Evolutionary conservation across 1,140 invertebrate genomes (phyloP), one percentile per base, ranked within the genome.

Genomic region (Atopsyche davidsoni): DNA sequence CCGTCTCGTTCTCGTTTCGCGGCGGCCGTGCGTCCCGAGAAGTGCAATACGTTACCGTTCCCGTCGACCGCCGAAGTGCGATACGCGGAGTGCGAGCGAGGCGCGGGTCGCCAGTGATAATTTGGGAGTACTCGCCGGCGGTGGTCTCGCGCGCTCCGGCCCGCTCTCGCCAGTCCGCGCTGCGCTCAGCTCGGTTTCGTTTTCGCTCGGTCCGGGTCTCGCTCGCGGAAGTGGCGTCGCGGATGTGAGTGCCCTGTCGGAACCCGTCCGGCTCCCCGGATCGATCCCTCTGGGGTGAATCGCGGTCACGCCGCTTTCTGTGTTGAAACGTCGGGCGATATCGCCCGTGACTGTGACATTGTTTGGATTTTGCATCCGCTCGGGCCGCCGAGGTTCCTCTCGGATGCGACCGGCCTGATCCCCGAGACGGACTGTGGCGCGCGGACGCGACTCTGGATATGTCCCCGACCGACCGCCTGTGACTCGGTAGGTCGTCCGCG

Each of bases 91-190:
- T n/a, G n/a, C n/a, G n/a, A n/a, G n/a, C n/a, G n/a, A n/a, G n/a
- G n/a, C n/a, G n/a, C n/a, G n/a, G n/a, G n/a, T 44, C 46, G 41
- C 41, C 41, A 51, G 48, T 51, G 48, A 36, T 51, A 51, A 40
- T 18, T 21, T 28, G 13, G 42, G 24, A 51, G 16, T 31, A 36
- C 19, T 28, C 23, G 32, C 41, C 21, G 4, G 31, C 31, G 40
- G 48, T 51, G 40, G 36, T 17, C n/a, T 19, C 24, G 22, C 32
- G 41, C 40, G 48, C 42, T 24, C 23, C n/a, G n/a, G n/a, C n/a
- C n/a, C n/a, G 36, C 36, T 39, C n/a, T 45, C 3, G 43, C 11
- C 2, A 21, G 28, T 45, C 18, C 34, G 43, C 35, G 43, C 11
- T 18, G 31, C 28, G 31, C 35, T 28, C 34, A 45, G 28, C 24